These are phyloP conservation scores for Sepiola atlantica DNA, from an alignment of 2,888 invertebrate species.

Conservation along the genomic window DNA sequence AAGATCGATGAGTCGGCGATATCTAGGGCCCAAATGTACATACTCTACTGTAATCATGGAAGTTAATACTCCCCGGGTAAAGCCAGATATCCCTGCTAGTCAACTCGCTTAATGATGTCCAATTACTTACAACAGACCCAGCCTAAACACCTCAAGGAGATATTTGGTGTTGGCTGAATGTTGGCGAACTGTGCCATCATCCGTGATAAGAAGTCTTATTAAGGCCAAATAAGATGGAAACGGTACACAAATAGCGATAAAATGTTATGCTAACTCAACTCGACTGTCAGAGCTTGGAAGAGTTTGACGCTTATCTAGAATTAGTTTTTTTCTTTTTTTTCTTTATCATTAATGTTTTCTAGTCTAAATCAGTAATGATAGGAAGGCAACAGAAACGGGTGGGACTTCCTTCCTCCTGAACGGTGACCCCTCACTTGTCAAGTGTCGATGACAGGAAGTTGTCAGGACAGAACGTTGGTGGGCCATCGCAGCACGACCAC, in stretches of 20 bases:
- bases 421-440: neutral
- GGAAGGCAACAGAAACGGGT: neutral
- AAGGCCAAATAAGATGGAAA: neutral
- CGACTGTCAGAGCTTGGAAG: neutral
- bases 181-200: neutral
- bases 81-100: too few relatives aligned
- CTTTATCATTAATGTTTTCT: neutral
- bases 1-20: too few relatives aligned
- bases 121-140: neutral
- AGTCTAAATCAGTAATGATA: neutral
- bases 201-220: neutral
- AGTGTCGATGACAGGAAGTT: neutral
- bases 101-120: neutral
- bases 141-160: neutral
- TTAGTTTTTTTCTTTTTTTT: neutral
- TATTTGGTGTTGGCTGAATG: neutral
- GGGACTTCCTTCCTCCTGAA: neutral
- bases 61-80: too few relatives aligned
- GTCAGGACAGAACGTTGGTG: neutral
- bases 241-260: neutral
- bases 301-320: neutral
- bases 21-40: too few relatives aligned
- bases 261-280: neutral
- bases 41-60: too few relatives aligned
- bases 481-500: neutral